Evolutionary conservation across 2,113 vertebrate species (phyloP), one percentile per base, ranked within the genome.

Genomic region (Chloropsis hardwickii): DNA sequence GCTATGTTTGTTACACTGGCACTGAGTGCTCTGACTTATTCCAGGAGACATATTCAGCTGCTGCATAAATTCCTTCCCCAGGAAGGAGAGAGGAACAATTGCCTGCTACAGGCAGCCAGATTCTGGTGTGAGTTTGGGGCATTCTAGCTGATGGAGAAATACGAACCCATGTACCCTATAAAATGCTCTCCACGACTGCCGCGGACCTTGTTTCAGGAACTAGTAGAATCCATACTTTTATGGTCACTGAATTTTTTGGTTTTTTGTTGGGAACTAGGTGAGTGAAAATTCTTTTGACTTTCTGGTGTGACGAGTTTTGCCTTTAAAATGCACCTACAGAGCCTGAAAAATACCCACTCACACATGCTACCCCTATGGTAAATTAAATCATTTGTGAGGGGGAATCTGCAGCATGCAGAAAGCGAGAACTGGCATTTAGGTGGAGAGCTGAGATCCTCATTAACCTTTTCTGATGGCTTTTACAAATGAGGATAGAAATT

Each of bases 321-420:
- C 47, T 80, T 58, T 60, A 51, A 87, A 85, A 57, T 8, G 2
- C 17, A 88, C 54, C 47, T 88, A 57, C 22, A 57, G 14, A 57
- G 48, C 20, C 44, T 78, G 60, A 86, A 83, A 91, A 81, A 84
- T 24, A 89, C 2, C 4, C 24, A 6, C 40, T 48, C 12, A 62
- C 12, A 64, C 7, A 69, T 0, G 0, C 40, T 40, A n/a, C 6
- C 1, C 0, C 22, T 33, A 27, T 3, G 5, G 57, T 33, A 73
- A 54, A 50, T 48, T 22, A 85, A 51, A 81, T 31, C 4, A 33
- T 31, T 66, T n/a, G 6, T 12, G 19, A 76, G 58, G 4, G 12
- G 21, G 14, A 87, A 65, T 15, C 31, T 71, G 23, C 57, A 85
- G 76, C 14, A 61, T 14, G 37, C 45, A 86, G 37, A 56, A 81